phyloP scores from a whole-genome alignment of 2,888 invertebrate genomes.

The Drosophila tanythrix region DNA sequence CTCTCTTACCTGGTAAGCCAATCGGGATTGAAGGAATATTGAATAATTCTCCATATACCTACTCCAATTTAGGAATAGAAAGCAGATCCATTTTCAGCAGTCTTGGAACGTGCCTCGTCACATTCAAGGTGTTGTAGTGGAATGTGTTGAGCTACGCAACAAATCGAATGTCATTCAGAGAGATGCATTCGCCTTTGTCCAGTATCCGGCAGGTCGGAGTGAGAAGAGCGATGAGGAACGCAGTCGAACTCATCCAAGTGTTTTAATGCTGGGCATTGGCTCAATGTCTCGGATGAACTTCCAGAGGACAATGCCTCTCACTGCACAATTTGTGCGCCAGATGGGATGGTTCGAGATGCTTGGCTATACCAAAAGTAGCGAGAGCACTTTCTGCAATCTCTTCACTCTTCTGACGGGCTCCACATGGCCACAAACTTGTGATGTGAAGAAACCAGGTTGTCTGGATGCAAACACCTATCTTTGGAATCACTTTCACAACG shows the following conservation, averaged over 20 bases:
- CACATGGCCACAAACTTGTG: slow-evolving; percentile 84
- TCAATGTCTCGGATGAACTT: slow-evolving; percentile 86
- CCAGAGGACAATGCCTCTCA: slow-evolving; percentile 90
- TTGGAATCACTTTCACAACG: slow-evolving; percentile 89
- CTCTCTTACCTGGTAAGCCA: slow-evolving; percentile 2
- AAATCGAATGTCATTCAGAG: slow-evolving; percentile 56
- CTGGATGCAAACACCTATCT: slow-evolving; percentile 89
- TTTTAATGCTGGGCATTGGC: slow-evolving; percentile 91
- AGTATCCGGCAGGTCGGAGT: slow-evolving; percentile 78
- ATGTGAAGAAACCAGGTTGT: slow-evolving; percentile 85
- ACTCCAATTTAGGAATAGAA: slow-evolving; percentile 4
- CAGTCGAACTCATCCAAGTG: slow-evolving; percentile 85
- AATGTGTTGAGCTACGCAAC: slow-evolving; percentile 80
- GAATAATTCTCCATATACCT: background rate
- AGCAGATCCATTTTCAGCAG: background rate
- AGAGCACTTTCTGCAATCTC: slow-evolving; percentile 94
- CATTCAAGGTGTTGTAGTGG: slow-evolving; percentile 58
- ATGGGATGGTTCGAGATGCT: slow-evolving; percentile 88
- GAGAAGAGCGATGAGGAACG: slow-evolving; percentile 23
- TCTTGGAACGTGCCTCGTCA: slow-evolving; percentile 51
- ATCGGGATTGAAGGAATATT: background rate
- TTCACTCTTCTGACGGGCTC: slow-evolving; percentile 91
- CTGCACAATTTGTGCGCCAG: slow-evolving; percentile 87
- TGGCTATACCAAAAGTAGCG: slow-evolving; percentile 90
- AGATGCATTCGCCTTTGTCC: slow-evolving; percentile 86